Base-by-base conservation (phyloP, 2,113 vertebrate species). In the Xenopus laevis region DNA sequence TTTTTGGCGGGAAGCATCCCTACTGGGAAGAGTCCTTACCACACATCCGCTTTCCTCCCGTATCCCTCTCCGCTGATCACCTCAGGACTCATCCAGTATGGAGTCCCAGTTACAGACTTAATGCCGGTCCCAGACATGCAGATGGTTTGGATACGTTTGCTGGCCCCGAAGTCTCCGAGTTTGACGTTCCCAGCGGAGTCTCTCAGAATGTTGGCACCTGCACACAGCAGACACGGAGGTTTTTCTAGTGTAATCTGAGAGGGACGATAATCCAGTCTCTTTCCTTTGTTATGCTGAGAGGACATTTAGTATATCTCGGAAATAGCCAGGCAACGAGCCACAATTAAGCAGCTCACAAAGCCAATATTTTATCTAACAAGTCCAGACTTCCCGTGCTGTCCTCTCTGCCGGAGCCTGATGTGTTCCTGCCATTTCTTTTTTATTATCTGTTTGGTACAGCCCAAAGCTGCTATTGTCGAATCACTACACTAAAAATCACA, bases 11-110 rank as follows among this genome's bases (percentile, higher is more conserved):
- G 33, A 50, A 50, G 10, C 17, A 10, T 60, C 58, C 21, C 58
- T 23, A 10, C 6, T 12, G 58, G 58, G 58, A 60, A 11, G 0
- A 0, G n/a, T 80, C 30, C 91, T 90, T 88, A 96, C 95, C 95
- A 96, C n/a, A 96, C 92, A 6, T 96, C 95, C 61, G 95, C 95
- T 82, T 96, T 96, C 80, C 94, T 90, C 45, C 95, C 95, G 0
- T 96, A 96, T 59, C 95, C 95, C 81, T 95, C 95, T 82, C 95
- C 95, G 7, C 95, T 96, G 82, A 96, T 96, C 68, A 96, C 95
- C 78, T 96, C 95, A 0, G 95, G 95, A 79, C 94, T 96, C 95
- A 96, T 96, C 95, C 95, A 96, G 87, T 96, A 96, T 1, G 95
- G 95, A 62, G 95, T 96, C 89, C 95, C 95, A 0, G 94, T 95